Evolutionary conservation across 2,797 vertebrate species (phyloP), one percentile per base, ranked within the genome.

Genomic region (Notolepis coatsorum): DNA sequence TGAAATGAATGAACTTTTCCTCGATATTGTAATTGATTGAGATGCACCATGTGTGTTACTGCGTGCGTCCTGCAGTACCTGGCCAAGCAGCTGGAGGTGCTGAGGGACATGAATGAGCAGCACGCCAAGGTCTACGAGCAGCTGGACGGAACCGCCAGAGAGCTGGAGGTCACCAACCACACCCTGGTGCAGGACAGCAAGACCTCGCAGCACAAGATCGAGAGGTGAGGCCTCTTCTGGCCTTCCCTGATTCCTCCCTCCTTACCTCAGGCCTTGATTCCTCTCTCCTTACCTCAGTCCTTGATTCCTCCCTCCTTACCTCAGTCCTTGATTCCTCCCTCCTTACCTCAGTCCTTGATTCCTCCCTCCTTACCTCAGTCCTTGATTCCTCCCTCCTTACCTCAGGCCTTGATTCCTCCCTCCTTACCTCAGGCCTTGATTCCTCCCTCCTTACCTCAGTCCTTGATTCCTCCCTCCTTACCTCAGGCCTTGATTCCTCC

Each of bases 121-220:
- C 97, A 99, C 0, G 97, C 97, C 0, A 98, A 97, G 81, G 97
- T 99, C 57, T 99, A 99, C 0, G 98, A 99, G 91, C 98, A 99
- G 91, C 87, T 99, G 88, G 97, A 99, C 37, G 90, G 96, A 60
- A 95, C 96, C 0, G 96, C 98, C 1, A 87, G 96, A 10, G 96
- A 98, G 69, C 92, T 99, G 77, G 98, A 99, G 73, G 84, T 92
- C 58, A 95, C 94, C 62, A 99, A 99, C 82, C 94, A 93, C 86
- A 94, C 91, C 1, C 94, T 99, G 1, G 93, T 97, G 73, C 82
- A 89, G 71, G 96, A 99, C 85, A 98, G 96, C 86, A 98, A 87
- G 61, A 25, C 76, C 64, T 87, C 89, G 0, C 81, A 85, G 49
- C 83, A 85, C 1, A 90, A 90, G 79, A 91, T 91, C 2, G 84